These are phyloP conservation scores for Catharus ustulatus DNA, from an alignment of 2,797 vertebrate species.

Conservation along the genomic window DNA sequence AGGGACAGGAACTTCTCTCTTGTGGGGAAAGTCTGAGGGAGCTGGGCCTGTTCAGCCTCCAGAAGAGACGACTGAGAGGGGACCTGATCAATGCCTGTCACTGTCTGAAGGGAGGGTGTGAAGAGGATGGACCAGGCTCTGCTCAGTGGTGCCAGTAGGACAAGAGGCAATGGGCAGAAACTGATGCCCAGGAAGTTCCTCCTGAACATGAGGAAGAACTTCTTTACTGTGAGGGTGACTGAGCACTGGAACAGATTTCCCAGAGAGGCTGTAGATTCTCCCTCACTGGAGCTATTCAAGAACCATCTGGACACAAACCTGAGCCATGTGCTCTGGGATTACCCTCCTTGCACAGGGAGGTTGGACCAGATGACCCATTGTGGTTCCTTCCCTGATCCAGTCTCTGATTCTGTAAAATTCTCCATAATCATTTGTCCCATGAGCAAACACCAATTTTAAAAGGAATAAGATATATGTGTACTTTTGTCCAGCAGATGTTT, in stretches of 20 bases:
- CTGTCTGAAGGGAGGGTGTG: no score
- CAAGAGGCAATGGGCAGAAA: background rate
- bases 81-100: no score
- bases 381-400: background rate
- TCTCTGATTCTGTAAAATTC: background rate
- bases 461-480: background rate
- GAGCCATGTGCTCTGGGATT: background rate
- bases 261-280: background rate
- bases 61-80: background rate
- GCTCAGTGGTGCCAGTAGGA: accelerated
- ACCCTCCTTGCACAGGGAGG: background rate
- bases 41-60: background rate
- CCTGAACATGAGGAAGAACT: background rate
- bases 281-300: background rate
- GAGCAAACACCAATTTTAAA: background rate
- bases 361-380: background rate
- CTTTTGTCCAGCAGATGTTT: background rate
- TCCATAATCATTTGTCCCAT: background rate
- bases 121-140: background rate
- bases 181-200: accelerated
- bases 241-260: background rate
- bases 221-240: background rate
- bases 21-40: background rate
- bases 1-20: background rate
- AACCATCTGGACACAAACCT: background rate